Base-by-base conservation (phyloP, 2,113 vertebrate genomes). In the Ammodytes marinus region DNA sequence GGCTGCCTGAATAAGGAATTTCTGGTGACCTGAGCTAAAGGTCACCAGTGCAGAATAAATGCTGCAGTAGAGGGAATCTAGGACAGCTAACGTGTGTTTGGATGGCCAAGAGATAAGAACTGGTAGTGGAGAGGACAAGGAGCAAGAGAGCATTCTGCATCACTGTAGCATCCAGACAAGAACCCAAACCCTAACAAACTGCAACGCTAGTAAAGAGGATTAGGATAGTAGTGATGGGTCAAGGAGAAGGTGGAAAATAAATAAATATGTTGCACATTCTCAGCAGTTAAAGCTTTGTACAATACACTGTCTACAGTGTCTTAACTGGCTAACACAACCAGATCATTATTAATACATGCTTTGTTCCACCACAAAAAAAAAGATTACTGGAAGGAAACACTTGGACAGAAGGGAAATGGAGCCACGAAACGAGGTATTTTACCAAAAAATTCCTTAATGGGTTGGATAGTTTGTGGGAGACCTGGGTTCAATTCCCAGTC, bases 41-140 rank as follows among this genome's bases (percentile, higher is more conserved):
- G 82, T 88, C 83, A 60, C 5, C 77, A 37, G 68, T 76, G 75
- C 82, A 71, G 69, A 77, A 77, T 72, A 88, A 88, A 80, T 86
- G 84, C 82, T 88, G 84, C 60, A 77, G 77, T 82, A 65, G 39
- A 77, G 50, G 19, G 64, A 89, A 86, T 80, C 74, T 77, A 79
- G 71, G 66, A 80, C 78, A 5, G 72, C 65, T 80, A 27, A 66
- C 74, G 78, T 82, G 42, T 83, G 85, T 69, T 72, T 14, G 74
- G 84, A 79, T 74, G 69, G 72, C 80, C 53, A 49, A 15, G 58
- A 91, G 87, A 86, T 91, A 86, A 91, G 83, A 63, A 82, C 46
- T 10, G 61, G 40, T 58, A 52, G 79, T 8, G 27, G 60, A 78
- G 68, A 81, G 80, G 74, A 89, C 79, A 74, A 66, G 70, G 58